Evolutionary conservation across 2,888 invertebrate species (phyloP), one percentile per base, ranked within the genome.

Genomic region (Synergus itoensis): DNA sequence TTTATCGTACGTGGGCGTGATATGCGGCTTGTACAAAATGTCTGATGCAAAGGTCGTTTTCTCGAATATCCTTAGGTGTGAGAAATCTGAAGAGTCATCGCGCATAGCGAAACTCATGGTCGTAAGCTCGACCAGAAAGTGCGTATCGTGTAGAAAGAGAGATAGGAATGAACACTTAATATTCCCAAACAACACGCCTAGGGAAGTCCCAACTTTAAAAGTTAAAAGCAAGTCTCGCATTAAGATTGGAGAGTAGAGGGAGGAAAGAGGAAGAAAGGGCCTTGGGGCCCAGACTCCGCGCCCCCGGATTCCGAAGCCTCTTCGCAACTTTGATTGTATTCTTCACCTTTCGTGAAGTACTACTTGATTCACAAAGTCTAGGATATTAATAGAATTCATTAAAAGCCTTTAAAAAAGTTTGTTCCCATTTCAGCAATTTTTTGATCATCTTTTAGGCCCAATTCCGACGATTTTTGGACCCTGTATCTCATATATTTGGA

Each of bases 31-130:
- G 41, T 43, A 36, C 36, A 43, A 67, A 67, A 67, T 43, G 67
- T 36, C 67, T 21, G 62, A 21, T 67, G 67, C 36, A 67, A 41
- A 67, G 67, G 36, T 43, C 40, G 41, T 40, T 67, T 16, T 67
- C 43, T 67, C 67, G 41, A 43, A n/a, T 21, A 67, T 28, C n/a
- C 67, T 40, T 67, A 82, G 80, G 80, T 81, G 82, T 64, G 81
- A 76, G 84, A 85, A 85, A 85, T 85, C 79, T 81, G 79, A 79
- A 82, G 80, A 86, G 86, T 86, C 86, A 86, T 86, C 83, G 80
- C 53, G 69, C 81, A 78, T 81, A 48, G 81, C 76, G 67, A 77
- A 65, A 41, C 65, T n/a, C n/a, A 41, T 9, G 41, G 11, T 65
- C 40, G n/a, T 18, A 65, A 86, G 67, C 60, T 62, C 14, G 12